Evolutionary conservation across 2,113 vertebrate genomes (phyloP).

Genomic region (Coregonus clupeaformis): DNA sequence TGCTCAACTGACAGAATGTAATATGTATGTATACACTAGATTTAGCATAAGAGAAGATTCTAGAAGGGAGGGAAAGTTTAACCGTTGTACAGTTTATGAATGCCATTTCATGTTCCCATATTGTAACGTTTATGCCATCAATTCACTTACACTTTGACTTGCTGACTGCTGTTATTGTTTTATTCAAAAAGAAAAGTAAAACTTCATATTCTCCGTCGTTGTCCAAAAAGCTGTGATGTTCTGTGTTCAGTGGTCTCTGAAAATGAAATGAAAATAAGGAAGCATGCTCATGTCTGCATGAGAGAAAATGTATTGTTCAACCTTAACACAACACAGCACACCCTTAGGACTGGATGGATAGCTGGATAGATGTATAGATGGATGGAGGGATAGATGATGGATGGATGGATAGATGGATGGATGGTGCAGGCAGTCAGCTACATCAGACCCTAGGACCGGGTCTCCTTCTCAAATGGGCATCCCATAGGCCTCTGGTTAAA

Average conservation of each 20-base stretch:
- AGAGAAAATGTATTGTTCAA: conserved; percentile 61
- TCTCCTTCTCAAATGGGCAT: too few species aligned
- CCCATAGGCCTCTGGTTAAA: too few species aligned
- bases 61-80: conserved; percentile 31
- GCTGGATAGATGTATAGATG: too few species aligned
- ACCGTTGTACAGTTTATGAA: conserved; percentile 61
- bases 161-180: conserved; percentile 28
- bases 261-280: conserved; percentile 37
- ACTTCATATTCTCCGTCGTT: conserved; percentile 40
- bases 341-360: conserved; percentile 27
- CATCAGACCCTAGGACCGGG: too few species aligned
- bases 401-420: too few species aligned
- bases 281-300: conserved; percentile 35
- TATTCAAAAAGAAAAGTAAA: conserved; percentile 32
- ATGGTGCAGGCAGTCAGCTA: too few species aligned
- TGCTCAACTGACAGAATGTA: conserved; percentile 47
- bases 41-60: conserved; percentile 47
- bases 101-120: conserved; percentile 42
- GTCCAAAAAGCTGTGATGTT: conserved; percentile 50
- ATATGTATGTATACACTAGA: conserved; percentile 59
- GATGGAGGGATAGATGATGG: too few species aligned
- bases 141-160: conserved; percentile 34
- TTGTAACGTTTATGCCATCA: conserved; percentile 57
- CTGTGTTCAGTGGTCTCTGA: conserved; percentile 49
- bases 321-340: conserved; percentile 36